A percentile compares a stretch with the other conserved stretches of the same genome.
Conservation (phyloP, 2,888 invertebrate genomes). For the Drosophila niveifrons region DNA sequence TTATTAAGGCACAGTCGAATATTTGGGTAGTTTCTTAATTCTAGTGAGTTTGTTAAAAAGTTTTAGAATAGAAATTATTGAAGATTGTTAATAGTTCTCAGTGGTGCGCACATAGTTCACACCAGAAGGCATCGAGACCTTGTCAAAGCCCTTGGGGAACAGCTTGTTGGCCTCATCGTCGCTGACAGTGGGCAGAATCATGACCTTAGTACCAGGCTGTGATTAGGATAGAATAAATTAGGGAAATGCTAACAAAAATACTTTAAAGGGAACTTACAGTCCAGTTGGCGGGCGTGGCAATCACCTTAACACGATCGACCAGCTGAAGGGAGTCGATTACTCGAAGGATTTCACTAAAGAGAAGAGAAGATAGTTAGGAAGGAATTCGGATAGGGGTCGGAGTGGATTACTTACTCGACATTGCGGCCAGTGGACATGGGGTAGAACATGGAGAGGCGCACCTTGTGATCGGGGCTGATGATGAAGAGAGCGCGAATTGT, state of each 20-base stretch:
- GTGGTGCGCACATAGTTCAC: conserved; percentile 91
- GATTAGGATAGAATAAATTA: conserved; percentile 2
- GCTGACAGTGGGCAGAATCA: conserved; percentile 91
- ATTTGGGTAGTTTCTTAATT: not conserved
- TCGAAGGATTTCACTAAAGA: conserved; percentile 91
- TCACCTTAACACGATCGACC: conserved; percentile 89
- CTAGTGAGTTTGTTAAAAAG: not conserved
- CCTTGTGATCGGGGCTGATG: conserved; percentile 91
- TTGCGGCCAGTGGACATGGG: conserved; percentile 94
- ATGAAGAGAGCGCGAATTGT: conserved; percentile 92
- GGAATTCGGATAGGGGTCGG: not conserved
- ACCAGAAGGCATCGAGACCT: conserved; percentile 91
- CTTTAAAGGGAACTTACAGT: conserved; percentile 86
- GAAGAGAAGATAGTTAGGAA: not conserved
- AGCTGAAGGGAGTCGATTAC: conserved; percentile 94
- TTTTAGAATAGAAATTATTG: not conserved
- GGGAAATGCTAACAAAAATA: not conserved
- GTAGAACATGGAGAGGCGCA: conserved; percentile 93
- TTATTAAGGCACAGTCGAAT: conserved; percentile 4
- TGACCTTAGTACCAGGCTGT: conserved; percentile 90
- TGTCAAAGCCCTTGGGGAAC: conserved; percentile 90
- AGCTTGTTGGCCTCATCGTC: conserved; percentile 88
- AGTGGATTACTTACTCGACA: conserved; percentile 89
- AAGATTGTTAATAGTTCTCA: conserved; percentile 87
- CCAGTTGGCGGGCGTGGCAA: conserved; percentile 96